Evolutionary conservation across 2,888 invertebrate species (phyloP).

Genomic region (Dynastes tityus): DNA sequence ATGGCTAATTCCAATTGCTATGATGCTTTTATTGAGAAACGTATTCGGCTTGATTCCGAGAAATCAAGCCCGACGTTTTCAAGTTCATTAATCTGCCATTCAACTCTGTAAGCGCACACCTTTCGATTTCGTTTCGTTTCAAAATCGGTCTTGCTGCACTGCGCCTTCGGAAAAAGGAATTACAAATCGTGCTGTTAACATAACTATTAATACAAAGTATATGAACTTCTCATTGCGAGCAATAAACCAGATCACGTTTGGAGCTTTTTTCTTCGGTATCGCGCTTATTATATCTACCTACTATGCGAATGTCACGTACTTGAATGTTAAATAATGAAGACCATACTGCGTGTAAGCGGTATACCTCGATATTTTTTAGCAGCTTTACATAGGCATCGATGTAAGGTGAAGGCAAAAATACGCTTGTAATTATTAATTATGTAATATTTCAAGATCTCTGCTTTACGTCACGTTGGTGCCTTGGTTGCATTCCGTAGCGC

Average conservation of each 20-base stretch:
- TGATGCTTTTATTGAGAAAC: neutral
- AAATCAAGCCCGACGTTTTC: constrained; percentile 11
- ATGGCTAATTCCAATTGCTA: neutral
- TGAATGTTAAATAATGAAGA: constrained; percentile 23
- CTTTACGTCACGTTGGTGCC: neutral
- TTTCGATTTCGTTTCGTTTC: constrained; percentile 28
- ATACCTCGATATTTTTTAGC: constrained; percentile 28
- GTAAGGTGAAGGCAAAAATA: constrained; percentile 32
- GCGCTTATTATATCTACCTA: constrained; percentile 4
- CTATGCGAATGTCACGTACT: constrained; percentile 34
- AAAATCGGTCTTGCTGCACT: neutral
- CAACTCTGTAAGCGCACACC: neutral
- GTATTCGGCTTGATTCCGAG: neutral
- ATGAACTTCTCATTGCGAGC: neutral
- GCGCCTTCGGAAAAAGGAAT: neutral
- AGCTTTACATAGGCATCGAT: neutral
- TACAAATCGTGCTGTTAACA: constrained; percentile 6
- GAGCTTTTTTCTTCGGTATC: constrained; percentile 15
- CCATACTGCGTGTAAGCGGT: neutral
- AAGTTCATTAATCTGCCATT: constrained; percentile 35
- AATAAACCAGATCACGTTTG: constrained; percentile 10
- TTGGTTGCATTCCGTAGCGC: neutral
- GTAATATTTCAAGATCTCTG: constrained; percentile 39
- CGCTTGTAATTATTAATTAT: constrained; percentile 37
- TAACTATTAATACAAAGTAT: constrained; percentile 14